phyloP scores from a whole-genome alignment of 2,797 vertebrate genomes.

The Alfaro cultratus region DNA sequence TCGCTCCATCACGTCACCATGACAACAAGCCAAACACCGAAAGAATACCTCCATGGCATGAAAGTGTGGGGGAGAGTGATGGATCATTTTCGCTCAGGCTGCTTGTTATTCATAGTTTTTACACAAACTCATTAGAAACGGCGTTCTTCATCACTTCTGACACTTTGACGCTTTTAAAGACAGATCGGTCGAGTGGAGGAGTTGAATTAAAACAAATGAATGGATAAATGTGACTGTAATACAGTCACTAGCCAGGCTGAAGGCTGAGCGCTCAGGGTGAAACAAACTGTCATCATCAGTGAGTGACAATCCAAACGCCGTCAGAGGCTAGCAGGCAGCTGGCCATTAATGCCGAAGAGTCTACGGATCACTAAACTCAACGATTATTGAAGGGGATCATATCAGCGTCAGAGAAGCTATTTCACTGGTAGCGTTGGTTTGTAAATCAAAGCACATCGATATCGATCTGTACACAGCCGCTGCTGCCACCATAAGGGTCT shows the following conservation, averaged over 20 bases:
- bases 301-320: not conserved
- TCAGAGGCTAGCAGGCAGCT: not conserved
- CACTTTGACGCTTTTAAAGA: conserved; percentile 14
- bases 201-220: conserved; percentile 10
- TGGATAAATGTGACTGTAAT: conserved; percentile 1
- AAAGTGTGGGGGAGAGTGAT: not conserved
- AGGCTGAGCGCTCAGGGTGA: not conserved
- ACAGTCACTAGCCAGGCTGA: not conserved
- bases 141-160: conserved; percentile 1
- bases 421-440: conserved; percentile 22
- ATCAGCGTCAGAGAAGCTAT: conserved; percentile 32
- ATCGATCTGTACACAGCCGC: conserved; percentile 25
- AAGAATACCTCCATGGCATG: not conserved
- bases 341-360: not conserved
- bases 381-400: conserved; percentile 32
- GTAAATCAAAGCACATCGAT: conserved; percentile 51
- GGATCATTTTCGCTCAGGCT: conserved; percentile 1
- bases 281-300: not conserved
- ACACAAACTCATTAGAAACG: conserved; percentile 7
- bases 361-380: conserved; percentile 20
- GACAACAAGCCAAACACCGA: conserved; percentile 1
- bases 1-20: not conserved
- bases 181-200: not conserved
- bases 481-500: not conserved
- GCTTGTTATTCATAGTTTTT: not conserved